Evolutionary conservation across 1,140 invertebrate genomes (phyloP).

Genomic region (Penaeus vannamei): DNA sequence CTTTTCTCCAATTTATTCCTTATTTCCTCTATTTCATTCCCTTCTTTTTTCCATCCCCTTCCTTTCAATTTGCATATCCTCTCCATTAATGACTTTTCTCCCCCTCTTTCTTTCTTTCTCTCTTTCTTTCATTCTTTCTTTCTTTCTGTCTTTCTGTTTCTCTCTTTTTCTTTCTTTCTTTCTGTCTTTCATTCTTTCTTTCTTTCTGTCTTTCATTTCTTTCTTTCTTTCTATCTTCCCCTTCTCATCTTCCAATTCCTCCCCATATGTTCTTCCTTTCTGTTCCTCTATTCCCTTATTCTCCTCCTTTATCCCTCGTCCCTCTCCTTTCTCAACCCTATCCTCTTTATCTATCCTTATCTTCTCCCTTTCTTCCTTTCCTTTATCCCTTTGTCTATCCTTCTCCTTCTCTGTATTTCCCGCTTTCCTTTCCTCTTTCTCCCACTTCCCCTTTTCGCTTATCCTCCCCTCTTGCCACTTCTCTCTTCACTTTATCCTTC

Average conservation of each 20-base stretch:
- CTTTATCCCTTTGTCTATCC: not conserved
- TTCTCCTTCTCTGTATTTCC: slow-evolving; percentile 13
- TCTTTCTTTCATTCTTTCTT: no score
- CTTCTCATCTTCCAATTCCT: not conserved
- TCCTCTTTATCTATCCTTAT: not conserved
- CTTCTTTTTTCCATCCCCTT: no score
- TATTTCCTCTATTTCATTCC: no score
- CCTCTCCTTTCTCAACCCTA: not conserved
- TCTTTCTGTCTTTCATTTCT: not conserved
- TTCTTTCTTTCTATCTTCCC: not conserved
- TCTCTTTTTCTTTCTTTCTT: not conserved
- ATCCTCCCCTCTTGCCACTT: not conserved
- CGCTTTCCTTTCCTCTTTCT: not conserved
- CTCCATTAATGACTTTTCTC: not conserved
- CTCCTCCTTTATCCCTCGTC: not conserved
- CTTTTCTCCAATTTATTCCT: no score
- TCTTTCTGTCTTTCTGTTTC: not conserved
- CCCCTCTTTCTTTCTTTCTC: not conserved
- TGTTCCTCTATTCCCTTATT: not conserved
- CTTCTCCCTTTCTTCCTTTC: not conserved
- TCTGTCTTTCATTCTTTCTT: not conserved
- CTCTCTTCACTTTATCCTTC: not conserved
- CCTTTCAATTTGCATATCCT: no score
- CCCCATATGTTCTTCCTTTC: not conserved
- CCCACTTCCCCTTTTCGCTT: not conserved